Conservation (phyloP, 2,888 invertebrate species). For the Kryphioiulus occultus region DNA sequence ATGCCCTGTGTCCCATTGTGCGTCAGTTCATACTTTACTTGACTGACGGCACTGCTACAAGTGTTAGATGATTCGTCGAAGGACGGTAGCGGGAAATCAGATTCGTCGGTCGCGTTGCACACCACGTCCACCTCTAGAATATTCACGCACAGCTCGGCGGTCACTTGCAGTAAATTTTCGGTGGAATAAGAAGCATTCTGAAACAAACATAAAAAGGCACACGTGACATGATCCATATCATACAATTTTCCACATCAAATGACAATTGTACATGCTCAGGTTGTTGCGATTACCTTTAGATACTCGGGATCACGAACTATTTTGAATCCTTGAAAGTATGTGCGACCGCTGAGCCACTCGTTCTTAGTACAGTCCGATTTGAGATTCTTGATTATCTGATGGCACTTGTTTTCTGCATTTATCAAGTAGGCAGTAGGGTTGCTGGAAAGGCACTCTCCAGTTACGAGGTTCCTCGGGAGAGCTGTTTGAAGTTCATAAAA, state of each 20-base stretch:
- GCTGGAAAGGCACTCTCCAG: conserved; percentile 8
- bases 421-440: conserved; percentile 44
- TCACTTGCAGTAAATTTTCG: conserved; percentile 37
- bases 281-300: conserved; percentile 42
- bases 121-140: not conserved
- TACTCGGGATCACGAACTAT: not conserved
- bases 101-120: not conserved
- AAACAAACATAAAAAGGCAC: too few relatives aligned
- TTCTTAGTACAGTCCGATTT: conserved; percentile 45
- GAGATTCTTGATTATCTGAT: conserved; percentile 35
- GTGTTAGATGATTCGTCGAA: not conserved
- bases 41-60: conserved; percentile 40
- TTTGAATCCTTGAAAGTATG: conserved; percentile 48
- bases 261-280: too few relatives aligned
- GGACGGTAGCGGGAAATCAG: not conserved
- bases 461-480: conserved; percentile 7
- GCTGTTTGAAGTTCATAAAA: not conserved
- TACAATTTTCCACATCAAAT: too few relatives aligned
- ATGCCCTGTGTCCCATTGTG: conserved; percentile 49
- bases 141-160: conserved; percentile 21
- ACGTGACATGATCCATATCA: too few relatives aligned
- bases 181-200: not conserved
- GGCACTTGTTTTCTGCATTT: not conserved
- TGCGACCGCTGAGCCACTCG: not conserved
- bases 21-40: conserved; percentile 18